Conservation (phyloP, 2,888 invertebrate genomes). For the Eulithis testata region DNA sequence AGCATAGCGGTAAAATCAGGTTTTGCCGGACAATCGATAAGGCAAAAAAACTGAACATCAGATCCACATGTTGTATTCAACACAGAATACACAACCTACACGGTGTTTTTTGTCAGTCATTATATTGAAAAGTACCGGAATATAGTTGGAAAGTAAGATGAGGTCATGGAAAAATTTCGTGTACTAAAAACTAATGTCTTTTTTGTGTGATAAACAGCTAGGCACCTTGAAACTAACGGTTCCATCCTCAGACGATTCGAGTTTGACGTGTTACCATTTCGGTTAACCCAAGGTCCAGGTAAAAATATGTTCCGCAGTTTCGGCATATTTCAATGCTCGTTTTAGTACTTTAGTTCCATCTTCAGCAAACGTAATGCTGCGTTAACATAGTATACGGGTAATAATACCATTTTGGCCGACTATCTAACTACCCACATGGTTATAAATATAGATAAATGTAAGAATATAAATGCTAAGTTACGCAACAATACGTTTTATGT, state of each 20-base stretch:
- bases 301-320: constrained; percentile 14
- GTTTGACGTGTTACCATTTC: background rate
- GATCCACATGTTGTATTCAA: constrained; percentile 23
- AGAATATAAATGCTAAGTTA: constrained; percentile 20
- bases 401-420: constrained; percentile 20
- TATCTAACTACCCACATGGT: constrained; percentile 23
- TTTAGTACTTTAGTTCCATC: constrained; percentile 13
- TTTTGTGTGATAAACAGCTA: constrained; percentile 13
- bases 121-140: constrained; percentile 27
- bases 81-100: constrained; percentile 27
- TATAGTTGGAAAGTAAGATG: constrained; percentile 32
- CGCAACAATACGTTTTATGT: constrained; percentile 26
- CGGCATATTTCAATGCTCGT: constrained; percentile 12
- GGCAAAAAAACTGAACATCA: constrained; percentile 32
- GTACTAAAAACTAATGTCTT: constrained; percentile 15
- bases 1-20: constrained; percentile 35
- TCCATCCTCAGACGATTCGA: constrained; percentile 1
- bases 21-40: constrained; percentile 27
- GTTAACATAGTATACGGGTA: constrained; percentile 21
- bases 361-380: constrained; percentile 20
- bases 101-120: constrained; percentile 29
- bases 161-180: constrained; percentile 25
- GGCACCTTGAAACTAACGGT: constrained; percentile 11
- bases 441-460: constrained; percentile 8
- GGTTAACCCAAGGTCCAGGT: constrained; percentile 2